phyloP scores from a whole-genome alignment of 1,140 invertebrate genomes.

The Sarcophaga bullata region DNA sequence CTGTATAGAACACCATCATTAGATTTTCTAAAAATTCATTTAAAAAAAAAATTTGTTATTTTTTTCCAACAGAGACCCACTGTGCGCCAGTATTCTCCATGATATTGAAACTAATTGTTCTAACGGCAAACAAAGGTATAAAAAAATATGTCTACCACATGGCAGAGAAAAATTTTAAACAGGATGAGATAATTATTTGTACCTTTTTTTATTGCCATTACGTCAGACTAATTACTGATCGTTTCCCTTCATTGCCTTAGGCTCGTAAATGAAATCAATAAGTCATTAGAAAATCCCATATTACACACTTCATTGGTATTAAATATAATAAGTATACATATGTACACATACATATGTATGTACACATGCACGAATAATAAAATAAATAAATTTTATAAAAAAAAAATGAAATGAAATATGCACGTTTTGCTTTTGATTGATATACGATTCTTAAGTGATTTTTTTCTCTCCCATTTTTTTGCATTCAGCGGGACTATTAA shows the following conservation, averaged over 20 bases:
- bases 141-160: neutral
- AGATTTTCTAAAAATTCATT: no score
- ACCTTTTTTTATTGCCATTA: neutral
- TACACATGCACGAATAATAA: neutral
- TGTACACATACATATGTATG: neutral
- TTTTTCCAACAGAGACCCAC: no score
- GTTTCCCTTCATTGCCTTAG: neutral
- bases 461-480: neutral
- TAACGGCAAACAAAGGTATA: no score
- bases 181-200: neutral
- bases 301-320: constrained; percentile 3
- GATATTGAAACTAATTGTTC: neutral
- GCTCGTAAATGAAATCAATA: neutral
- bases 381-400: no score
- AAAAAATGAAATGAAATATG: neutral
- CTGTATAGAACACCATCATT: no score
- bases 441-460: neutral
- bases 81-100: no score
- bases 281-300: neutral
- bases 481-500: neutral
- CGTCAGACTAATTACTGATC: neutral
- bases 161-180: neutral
- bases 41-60: no score
- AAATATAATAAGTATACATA: neutral
- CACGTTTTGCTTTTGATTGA: neutral